These are phyloP conservation scores for Stictocephala bisonia DNA, from an alignment of 2,888 invertebrate genomes.

Conservation along the genomic window DNA sequence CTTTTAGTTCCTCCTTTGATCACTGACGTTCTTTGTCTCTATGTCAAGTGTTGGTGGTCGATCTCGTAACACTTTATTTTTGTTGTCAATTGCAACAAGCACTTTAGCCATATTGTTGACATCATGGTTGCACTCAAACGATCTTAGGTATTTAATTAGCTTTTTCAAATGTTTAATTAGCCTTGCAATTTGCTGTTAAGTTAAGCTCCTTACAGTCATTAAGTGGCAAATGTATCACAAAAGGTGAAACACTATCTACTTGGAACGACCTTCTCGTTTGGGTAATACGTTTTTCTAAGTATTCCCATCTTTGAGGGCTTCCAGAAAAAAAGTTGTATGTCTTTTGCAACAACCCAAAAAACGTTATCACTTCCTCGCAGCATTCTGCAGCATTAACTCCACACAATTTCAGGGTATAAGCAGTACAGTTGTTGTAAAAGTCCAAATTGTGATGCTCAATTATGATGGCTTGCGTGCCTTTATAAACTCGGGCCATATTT, in stretches of 20 bases:
- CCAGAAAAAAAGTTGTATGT: conserved; percentile 33
- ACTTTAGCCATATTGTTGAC: conserved; percentile 21
- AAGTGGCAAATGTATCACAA: conserved; percentile 37
- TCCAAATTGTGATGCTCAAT: not conserved
- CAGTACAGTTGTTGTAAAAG: conserved; percentile 21
- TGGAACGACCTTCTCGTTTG: conserved; percentile 35
- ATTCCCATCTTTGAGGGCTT: conserved; percentile 40
- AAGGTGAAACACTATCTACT: conserved; percentile 35
- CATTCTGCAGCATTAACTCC: conserved; percentile 6
- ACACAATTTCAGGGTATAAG: conserved; percentile 27
- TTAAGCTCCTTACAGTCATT: conserved; percentile 9
- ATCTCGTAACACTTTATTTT: no score
- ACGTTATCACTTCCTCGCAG: no score
- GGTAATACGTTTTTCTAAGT: conserved; percentile 23
- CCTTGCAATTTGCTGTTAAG: no score
- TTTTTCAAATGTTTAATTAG: conserved; percentile 19
- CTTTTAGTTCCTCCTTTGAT: conserved; percentile 17
- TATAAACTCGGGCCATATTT: conserved; percentile 52
- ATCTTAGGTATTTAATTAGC: conserved; percentile 15
- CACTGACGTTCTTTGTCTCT: not conserved
- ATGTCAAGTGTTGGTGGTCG: not conserved
- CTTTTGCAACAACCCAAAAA: conserved; percentile 34
- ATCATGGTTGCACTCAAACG: not conserved
- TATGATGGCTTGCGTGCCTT: conserved; percentile 50
- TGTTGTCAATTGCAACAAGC: not conserved